A percentile compares a stretch with the other conserved stretches of the same genome.
These are phyloP conservation scores for Chaetops frenatus DNA, from an alignment of 2,113 vertebrate species.

Conservation along the genomic window DNA sequence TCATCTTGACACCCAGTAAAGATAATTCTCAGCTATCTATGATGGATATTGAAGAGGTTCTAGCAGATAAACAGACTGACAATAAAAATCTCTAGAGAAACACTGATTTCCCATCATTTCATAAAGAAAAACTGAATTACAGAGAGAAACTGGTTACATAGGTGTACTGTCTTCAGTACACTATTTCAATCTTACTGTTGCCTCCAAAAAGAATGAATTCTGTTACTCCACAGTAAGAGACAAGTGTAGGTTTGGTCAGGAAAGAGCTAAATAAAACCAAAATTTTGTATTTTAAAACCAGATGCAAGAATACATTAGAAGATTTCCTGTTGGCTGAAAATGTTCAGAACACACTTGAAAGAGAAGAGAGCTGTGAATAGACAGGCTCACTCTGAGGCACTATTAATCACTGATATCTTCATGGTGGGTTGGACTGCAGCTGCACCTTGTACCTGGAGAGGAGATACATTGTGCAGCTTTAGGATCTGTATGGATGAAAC, in stretches of 20 bases:
- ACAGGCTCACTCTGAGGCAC: background rate
- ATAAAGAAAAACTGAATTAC: constrained; percentile 29
- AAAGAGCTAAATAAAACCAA: background rate
- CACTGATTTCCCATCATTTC: constrained; percentile 42
- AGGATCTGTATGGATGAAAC: background rate
- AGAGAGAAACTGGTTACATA: background rate
- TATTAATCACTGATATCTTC: background rate
- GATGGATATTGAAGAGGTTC: constrained; percentile 24
- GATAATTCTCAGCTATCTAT: constrained; percentile 10
- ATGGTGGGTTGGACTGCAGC: background rate
- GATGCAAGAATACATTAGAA: background rate
- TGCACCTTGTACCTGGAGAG: background rate
- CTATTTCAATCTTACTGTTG: background rate
- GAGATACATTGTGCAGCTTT: background rate
- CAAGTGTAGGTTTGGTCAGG: background rate
- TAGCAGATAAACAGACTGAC: constrained; percentile 45
- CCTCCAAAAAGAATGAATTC: background rate
- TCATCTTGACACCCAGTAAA: constrained; percentile 18
- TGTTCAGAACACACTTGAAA: background rate
- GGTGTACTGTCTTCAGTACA: background rate
- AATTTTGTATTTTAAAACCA: background rate
- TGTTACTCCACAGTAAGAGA: background rate
- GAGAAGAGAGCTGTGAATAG: background rate
- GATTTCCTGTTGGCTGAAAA: background rate
- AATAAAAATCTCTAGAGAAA: constrained; percentile 38